Evolutionary conservation across 2,113 vertebrate species (phyloP), one percentile per base, ranked within the genome.

Genomic region (Addax nasomaculatus): DNA sequence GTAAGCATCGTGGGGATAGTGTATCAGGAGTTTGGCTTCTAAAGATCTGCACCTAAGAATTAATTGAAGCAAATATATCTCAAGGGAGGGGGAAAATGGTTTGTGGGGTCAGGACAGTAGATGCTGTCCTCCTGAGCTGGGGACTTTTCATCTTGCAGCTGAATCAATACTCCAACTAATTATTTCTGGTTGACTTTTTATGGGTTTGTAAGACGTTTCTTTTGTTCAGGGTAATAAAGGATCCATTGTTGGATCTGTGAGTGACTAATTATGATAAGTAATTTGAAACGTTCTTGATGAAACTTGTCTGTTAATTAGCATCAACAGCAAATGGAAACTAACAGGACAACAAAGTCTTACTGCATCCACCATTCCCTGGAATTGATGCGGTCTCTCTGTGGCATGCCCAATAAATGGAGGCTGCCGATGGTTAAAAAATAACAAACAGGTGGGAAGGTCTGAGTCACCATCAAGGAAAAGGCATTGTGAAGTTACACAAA

Each of bases 251-350:
- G 98, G 97, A 97, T 97, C 95, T 76, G 95, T 95, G 96, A 96
- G 96, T 98, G 93, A 92, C 96, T 97, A 98, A 98, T 98, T 98
- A 98, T 97, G 97, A 98, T 98, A 98, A 98, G 97, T 97, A 96
- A 98, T 98, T 97, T 87, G 95, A 98, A 98, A 97, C 97, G 97
- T 97, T 98, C 98, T 95, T 97, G 96, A 58, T 98, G 89, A 94
- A 92, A 95, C 98, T 98, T 98, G 79, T 87, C 90, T 97, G 13
- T 97, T 98, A 97, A 97, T 98, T 98, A 98, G 81, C 96, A 92
- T 9, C 16, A 93, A n/a, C 90, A 97, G 96, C 92, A 91, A 96
- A 96, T 93, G 93, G 89, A 96, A 90, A 98, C 78, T 93, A 94
- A 70, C 4, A 14, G 95, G 85, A 95, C 92, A 81, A 81, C 86